Percentiles rank a stretch among this genome's conserved stretches.
phyloP scores from a whole-genome alignment of 2,888 invertebrate genomes.

The Tanypteryx hageni region DNA sequence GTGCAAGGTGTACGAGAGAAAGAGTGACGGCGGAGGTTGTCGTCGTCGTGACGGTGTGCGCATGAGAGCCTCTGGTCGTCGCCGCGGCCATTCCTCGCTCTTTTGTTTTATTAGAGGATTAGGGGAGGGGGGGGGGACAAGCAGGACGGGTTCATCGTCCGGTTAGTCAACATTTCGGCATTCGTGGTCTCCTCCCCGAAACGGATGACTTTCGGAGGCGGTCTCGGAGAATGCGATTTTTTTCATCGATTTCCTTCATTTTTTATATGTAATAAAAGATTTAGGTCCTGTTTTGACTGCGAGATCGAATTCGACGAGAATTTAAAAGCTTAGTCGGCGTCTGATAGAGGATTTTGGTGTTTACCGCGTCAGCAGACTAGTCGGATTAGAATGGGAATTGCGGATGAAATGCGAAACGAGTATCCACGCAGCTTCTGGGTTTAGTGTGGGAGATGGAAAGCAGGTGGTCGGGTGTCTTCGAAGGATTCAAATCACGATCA shows the following conservation, averaged over 20 bases:
- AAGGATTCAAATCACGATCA: too few relatives aligned
- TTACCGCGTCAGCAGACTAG: too few relatives aligned
- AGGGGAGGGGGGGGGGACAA: not conserved
- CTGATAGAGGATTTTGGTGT: too few relatives aligned
- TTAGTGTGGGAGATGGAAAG: too few relatives aligned
- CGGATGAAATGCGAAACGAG: too few relatives aligned
- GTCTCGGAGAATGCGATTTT: not conserved
- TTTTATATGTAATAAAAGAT: too few relatives aligned
- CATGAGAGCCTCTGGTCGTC: constrained; percentile 39
- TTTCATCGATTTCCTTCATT: not conserved
- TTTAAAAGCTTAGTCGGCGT: too few relatives aligned
- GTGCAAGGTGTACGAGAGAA: not conserved
- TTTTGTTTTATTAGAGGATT: not conserved
- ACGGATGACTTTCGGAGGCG: not conserved
- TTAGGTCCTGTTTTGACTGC: too few relatives aligned
- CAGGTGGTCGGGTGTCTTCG: too few relatives aligned
- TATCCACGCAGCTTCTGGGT: too few relatives aligned
- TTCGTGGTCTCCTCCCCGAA: not conserved
- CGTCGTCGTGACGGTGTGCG: not conserved
- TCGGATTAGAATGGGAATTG: too few relatives aligned
- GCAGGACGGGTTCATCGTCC: constrained; percentile 34
- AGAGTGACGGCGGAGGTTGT: not conserved
- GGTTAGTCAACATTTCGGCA: not conserved
- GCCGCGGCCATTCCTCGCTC: not conserved
- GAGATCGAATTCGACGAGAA: too few relatives aligned